Evolutionary conservation across 2,797 vertebrate genomes (phyloP).

Genomic region (Pseudotriccus pelzelni): DNA sequence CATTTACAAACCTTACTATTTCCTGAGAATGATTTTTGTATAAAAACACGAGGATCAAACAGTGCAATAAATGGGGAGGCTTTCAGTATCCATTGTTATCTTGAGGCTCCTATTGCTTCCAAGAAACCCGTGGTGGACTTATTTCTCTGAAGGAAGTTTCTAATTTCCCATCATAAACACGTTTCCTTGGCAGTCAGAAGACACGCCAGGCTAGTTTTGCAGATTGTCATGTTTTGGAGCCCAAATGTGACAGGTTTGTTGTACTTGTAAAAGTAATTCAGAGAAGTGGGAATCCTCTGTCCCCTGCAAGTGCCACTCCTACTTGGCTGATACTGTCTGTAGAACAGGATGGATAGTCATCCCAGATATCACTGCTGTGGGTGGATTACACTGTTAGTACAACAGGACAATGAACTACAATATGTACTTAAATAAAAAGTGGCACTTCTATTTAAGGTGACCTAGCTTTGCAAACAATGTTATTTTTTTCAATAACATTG

Average conservation of each 20-base stretch:
- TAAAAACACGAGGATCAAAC: background rate
- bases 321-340: background rate
- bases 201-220: background rate
- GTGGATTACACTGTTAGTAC: background rate
- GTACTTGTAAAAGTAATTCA: background rate
- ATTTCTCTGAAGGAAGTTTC: background rate
- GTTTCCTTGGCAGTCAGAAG: background rate
- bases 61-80: background rate
- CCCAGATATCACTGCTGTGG: background rate
- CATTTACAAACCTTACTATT: background rate
- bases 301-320: background rate
- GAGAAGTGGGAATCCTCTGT: background rate
- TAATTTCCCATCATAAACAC: background rate
- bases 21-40: background rate
- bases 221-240: background rate
- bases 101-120: background rate
- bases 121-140: background rate
- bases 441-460: background rate
- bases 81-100: background rate
- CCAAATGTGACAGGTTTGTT: background rate
- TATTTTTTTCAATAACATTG: background rate
- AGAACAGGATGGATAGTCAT: background rate
- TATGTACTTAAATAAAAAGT: background rate
- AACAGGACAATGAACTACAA: background rate
- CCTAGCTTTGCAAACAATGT: background rate